These are phyloP conservation scores for Neodiprion pinetum DNA, from an alignment of 1,140 invertebrate species.

Conservation along the genomic window DNA sequence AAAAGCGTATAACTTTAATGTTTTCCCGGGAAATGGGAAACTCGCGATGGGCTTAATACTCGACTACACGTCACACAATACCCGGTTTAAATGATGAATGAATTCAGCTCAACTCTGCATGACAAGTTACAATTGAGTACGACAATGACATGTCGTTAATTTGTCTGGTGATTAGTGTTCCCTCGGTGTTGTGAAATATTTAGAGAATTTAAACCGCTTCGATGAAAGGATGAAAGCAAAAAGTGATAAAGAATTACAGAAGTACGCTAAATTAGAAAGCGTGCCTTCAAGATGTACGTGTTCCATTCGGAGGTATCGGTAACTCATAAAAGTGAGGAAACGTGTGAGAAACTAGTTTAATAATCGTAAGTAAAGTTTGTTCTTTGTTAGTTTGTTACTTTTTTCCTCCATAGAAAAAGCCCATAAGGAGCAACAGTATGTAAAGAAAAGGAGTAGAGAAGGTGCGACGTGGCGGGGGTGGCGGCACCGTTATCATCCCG, in stretches of 20 bases:
- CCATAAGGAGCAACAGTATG: slow-evolving; percentile 4
- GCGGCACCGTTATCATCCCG: neutral
- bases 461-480: neutral
- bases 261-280: neutral
- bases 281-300: neutral
- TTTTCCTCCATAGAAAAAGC: neutral
- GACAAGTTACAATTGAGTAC: no score
- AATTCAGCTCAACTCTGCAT: no score
- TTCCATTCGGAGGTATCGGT: neutral
- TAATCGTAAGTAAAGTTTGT: slow-evolving; percentile 2
- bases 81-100: no score
- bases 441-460: neutral
- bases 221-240: no score
- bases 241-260: neutral
- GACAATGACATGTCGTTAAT: no score
- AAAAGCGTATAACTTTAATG: neutral
- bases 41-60: no score
- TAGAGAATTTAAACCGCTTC: no score
- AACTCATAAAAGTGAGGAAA: neutral
- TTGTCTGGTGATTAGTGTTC: no score
- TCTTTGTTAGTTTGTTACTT: no score
- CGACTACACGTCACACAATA: no score
- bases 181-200: no score
- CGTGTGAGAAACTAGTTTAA: neutral
- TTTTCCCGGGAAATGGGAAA: neutral